Percentiles rank a stretch among this genome's conserved stretches.
phyloP scores from a whole-genome alignment of 2,888 invertebrate species.

The Tachina grossa region DNA sequence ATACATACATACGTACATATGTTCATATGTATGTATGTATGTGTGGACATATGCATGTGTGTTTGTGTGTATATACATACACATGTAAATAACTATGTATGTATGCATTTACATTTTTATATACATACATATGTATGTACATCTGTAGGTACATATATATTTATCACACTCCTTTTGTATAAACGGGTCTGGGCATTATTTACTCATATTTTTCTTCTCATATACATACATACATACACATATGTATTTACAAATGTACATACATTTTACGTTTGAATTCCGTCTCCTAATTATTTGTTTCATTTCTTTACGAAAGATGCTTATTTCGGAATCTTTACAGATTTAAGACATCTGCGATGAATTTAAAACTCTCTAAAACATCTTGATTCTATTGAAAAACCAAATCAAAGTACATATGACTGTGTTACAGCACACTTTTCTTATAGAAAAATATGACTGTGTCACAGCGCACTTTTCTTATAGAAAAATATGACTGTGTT shows the following conservation, averaged over 20 bases:
- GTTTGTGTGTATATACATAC: not conserved
- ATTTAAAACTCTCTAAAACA: too few species aligned
- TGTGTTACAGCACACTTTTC: too few species aligned
- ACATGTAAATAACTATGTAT: not conserved
- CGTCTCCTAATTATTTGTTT: not conserved
- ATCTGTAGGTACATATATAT: not conserved
- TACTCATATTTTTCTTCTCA: not conserved
- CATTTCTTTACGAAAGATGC: not conserved
- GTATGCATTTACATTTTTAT: not conserved
- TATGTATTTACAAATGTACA: not conserved
- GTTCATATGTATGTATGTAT: not conserved
- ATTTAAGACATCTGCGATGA: too few species aligned
- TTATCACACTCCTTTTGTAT: not conserved
- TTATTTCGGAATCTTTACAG: not conserved
- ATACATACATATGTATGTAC: not conserved
- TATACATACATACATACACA: not conserved
- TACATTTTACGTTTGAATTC: not conserved
- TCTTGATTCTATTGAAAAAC: too few species aligned
- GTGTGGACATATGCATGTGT: not conserved
- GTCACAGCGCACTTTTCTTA: too few species aligned
- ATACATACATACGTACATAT: not conserved
- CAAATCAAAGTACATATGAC: not conserved
- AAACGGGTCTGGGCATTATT: not conserved
- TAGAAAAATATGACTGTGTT: too few species aligned
- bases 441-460: too few species aligned